Evolutionary conservation across 2,797 vertebrate genomes (phyloP), one percentile per base, ranked within the genome.

Genomic region (Sternarchorhynchus goeldii): DNA sequence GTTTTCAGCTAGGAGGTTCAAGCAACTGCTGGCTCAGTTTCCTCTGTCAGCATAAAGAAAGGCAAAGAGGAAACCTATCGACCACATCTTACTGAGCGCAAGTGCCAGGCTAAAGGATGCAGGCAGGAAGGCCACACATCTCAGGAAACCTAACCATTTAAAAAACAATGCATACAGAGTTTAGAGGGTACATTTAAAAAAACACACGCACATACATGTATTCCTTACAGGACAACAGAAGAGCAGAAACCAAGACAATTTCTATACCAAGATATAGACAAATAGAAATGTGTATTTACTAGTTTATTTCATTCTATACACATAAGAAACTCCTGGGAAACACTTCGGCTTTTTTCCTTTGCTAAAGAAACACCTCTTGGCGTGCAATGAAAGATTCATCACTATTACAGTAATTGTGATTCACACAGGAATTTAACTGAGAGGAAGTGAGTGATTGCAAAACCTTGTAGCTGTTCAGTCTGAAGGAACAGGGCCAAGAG

Each of bases 91-190:
- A 12, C 12, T 14, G 8, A 12, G 3, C 45, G 14, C 45, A 50
- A 14, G 10, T 20, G 7, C 53, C 67, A 70, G 69, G 55, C 32
- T 21, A 71, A 32, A 71, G 69, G 69, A 71, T 58, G 69, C 55
- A 71, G 55, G 17, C 55, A 71, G 69, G 69, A 71, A 71, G 55
- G 55, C 32, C 10, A 58, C 53, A 45, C 31, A 58, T 58, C 32
- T 16, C 21, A 71, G 55, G 55, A 71, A 71, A 39, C 12, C 21
- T 57, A 34, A 57, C 31, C n/a, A 17, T 57, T 70, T 57, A 56
- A 71, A 18, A 34, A 34, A 50, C 45, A 71, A 58, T 36, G 69
- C 8, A 6, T 3, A 57, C 18, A 5, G 17, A 5, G 20, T 21
- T 39, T 71, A 36, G 58, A 57, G 53, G 4, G 56, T 34, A 20